A percentile compares a stretch with the other conserved stretches of the same genome.
Conservation (phyloP, 2,888 invertebrate genomes). For the Phytoseiulus persimilis region DNA sequence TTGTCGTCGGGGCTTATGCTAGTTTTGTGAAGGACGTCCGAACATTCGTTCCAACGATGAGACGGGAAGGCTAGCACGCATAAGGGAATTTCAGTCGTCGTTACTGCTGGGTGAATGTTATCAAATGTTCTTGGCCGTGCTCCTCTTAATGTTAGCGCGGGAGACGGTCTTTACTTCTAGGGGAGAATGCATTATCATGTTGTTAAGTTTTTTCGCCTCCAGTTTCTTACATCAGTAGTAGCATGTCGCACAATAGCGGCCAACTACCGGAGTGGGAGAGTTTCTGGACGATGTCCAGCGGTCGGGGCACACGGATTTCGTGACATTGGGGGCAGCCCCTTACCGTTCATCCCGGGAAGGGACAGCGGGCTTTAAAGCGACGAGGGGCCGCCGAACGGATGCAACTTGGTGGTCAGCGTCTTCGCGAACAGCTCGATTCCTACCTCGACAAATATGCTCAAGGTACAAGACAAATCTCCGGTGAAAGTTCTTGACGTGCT, state of each 20-base stretch:
- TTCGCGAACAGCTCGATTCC: not conserved
- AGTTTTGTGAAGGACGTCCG: not conserved
- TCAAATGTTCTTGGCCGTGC: not conserved
- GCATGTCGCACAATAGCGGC: not conserved
- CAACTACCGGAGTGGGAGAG: not conserved
- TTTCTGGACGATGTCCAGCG: not conserved
- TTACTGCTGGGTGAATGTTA: not conserved
- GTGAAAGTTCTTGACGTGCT: not conserved
- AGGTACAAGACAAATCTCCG: not conserved
- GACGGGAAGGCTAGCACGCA: not conserved
- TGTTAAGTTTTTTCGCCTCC: not conserved
- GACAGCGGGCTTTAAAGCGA: not conserved
- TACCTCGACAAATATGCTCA: not conserved
- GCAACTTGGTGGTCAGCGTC: not conserved
- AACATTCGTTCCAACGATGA: not conserved
- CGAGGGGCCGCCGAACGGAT: not conserved
- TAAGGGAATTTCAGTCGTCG: not conserved
- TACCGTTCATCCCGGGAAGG: not conserved
- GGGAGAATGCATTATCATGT: not conserved
- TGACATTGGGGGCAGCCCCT: not conserved
- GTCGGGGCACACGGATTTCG: not conserved
- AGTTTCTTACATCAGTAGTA: not conserved
- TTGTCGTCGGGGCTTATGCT: not conserved
- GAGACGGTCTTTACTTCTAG: not conserved
- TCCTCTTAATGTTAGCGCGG: not conserved